Conservation (phyloP, 2,888 invertebrate genomes). For the Neoascia interrupta region DNA sequence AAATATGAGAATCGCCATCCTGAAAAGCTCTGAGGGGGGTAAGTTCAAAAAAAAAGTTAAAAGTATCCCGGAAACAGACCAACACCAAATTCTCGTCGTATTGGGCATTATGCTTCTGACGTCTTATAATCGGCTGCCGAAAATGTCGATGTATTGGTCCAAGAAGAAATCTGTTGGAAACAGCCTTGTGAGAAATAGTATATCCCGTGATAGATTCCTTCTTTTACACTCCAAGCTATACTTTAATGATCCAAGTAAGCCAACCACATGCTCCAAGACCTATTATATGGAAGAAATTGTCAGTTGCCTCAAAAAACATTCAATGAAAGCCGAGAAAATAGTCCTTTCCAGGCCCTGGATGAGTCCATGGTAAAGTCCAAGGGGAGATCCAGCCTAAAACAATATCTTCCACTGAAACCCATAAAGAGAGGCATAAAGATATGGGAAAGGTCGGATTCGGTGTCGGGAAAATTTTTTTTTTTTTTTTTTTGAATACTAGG, state of each 20-base stretch:
- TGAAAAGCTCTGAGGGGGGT: slow-evolving; percentile 14
- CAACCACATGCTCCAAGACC: neutral
- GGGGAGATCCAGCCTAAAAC: no score
- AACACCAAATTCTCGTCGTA: slow-evolving; percentile 18
- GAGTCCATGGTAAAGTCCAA: no score
- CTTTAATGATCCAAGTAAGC: slow-evolving; percentile 11
- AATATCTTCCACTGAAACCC: no score
- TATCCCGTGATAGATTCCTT: slow-evolving; percentile 21
- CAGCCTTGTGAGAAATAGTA: slow-evolving; percentile 13
- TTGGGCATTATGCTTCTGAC: slow-evolving; percentile 14
- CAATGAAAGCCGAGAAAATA: no score
- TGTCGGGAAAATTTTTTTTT: no score
- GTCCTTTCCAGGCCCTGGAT: no score
- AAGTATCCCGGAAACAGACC: slow-evolving; percentile 4
- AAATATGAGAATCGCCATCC: slow-evolving; percentile 13
- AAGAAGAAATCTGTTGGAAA: slow-evolving; percentile 19
- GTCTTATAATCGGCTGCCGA: slow-evolving; percentile 9
- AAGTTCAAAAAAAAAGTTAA: slow-evolving; percentile 12
- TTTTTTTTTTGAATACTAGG: no score
- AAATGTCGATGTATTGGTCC: slow-evolving; percentile 22
- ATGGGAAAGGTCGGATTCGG: no score
- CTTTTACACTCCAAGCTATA: slow-evolving; percentile 17
- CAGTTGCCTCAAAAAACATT: no score
- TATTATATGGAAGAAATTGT: slow-evolving; percentile 21
- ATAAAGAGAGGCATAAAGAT: no score